Evolutionary conservation across 2,113 vertebrate species (phyloP).

Genomic region (Chlorodrepanis virens): DNA sequence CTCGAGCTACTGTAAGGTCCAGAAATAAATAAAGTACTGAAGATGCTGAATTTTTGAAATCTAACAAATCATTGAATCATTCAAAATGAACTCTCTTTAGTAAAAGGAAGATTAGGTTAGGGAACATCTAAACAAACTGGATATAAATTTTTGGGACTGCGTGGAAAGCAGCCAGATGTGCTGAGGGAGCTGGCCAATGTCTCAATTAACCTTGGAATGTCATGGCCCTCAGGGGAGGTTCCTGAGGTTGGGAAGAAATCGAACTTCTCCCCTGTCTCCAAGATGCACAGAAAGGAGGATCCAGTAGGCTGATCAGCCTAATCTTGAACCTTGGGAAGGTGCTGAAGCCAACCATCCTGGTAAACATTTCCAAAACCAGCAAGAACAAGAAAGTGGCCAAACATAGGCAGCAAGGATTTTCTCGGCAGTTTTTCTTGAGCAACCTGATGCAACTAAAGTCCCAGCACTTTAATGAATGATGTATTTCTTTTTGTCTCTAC

Average conservation of each 20-base stretch:
- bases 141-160: not conserved
- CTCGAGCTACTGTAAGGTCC: not conserved
- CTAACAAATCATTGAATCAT: not conserved
- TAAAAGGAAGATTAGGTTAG: not conserved
- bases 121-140: not conserved
- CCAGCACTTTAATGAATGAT: not conserved
- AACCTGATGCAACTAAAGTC: not conserved
- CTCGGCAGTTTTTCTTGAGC: not conserved
- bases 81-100: not conserved
- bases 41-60: not conserved
- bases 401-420: not conserved
- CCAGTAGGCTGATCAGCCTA: not conserved
- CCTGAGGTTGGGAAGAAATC: not conserved
- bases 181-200: not conserved
- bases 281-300: not conserved
- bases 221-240: not conserved
- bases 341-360: not conserved
- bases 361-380: not conserved
- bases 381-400: fast-evolving
- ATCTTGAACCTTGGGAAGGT: not conserved
- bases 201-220: not conserved
- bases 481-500: not conserved
- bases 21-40: not conserved
- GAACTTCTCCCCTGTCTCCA: not conserved
- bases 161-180: not conserved